Percentiles rank a stretch among this genome's conserved stretches.
Evolutionary conservation across 2,888 invertebrate genomes (phyloP).

Genomic region (Drosophila nr. perissopoda): DNA sequence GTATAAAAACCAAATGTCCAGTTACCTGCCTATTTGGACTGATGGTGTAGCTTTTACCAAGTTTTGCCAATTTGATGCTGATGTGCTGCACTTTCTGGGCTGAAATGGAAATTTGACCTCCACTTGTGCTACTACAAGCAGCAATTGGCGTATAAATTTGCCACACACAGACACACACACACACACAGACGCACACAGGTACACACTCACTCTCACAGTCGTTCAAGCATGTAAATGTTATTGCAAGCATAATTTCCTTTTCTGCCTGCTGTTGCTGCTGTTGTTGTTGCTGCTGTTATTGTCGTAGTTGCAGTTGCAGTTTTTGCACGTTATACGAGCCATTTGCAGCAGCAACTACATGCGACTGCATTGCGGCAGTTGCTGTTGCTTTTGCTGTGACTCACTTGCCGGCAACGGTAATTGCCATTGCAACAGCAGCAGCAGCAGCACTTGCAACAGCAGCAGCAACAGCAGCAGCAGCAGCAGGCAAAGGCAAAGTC

Average conservation of each 20-base stretch:
- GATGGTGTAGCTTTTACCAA: conserved; percentile 6
- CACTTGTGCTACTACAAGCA: conserved; percentile 52
- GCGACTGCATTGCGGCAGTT: conserved; percentile 78
- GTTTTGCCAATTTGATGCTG: conserved; percentile 41
- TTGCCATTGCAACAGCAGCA: conserved; percentile 47
- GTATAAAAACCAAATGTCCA: not conserved
- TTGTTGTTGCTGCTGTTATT: conserved; percentile 26
- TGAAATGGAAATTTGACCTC: conserved; percentile 72
- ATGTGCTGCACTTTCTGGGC: conserved; percentile 39
- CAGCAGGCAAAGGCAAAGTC: conserved; percentile 37
- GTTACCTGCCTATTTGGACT: conserved; percentile 37
- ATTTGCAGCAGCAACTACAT: conserved; percentile 78
- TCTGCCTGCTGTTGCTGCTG: conserved; percentile 47
- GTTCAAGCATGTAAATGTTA: conserved; percentile 77
- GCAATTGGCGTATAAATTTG: conserved; percentile 74
- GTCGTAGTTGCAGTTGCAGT: conserved; percentile 70
- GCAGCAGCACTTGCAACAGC: conserved; percentile 12
- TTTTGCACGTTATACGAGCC: conserved; percentile 80
- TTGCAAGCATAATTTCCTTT: conserved; percentile 81
- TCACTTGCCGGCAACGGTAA: conserved; percentile 53
- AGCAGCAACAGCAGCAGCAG: not conserved
- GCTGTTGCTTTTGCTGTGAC: conserved; percentile 51
- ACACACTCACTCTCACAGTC: conserved; percentile 29
- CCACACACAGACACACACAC: conserved; percentile 34
- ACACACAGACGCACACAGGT: conserved; percentile 19